Conservation (phyloP, 2,888 invertebrate genomes). For the Drosophila helvetica region DNA sequence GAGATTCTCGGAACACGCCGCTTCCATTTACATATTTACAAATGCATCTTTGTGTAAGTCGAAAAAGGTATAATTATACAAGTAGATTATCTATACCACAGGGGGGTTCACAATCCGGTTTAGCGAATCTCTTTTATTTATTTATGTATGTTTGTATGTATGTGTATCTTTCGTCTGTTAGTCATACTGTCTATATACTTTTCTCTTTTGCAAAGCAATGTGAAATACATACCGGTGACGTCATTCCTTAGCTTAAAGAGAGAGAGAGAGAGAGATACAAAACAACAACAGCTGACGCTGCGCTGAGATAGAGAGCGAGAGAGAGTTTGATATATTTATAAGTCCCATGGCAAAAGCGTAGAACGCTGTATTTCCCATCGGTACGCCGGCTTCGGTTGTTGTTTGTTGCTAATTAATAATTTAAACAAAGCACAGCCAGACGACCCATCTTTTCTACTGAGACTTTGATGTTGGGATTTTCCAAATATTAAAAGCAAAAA, state of each 20-base stretch:
- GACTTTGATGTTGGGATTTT: constrained; percentile 22
- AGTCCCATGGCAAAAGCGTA: constrained; percentile 36
- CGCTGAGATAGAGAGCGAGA: constrained; percentile 29
- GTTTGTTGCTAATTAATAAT: constrained; percentile 36
- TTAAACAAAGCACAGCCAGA: constrained; percentile 8
- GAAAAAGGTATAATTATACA: constrained; percentile 2
- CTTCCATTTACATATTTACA: not conserved
- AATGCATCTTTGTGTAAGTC: not conserved
- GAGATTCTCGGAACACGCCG: not conserved
- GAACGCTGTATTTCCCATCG: constrained; percentile 37
- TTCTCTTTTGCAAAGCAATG: constrained; percentile 17
- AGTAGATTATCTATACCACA: not conserved
- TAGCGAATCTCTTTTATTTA: not conserved
- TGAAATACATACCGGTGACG: constrained; percentile 59
- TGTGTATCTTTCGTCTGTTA: constrained; percentile 12
- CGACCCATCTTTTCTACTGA: not conserved
- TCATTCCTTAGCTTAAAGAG: constrained; percentile 43
- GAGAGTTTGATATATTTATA: constrained; percentile 32
- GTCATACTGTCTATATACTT: constrained; percentile 20
- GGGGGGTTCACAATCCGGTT: constrained; percentile 35
- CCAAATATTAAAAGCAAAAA: not conserved
- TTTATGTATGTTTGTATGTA: too few species aligned
- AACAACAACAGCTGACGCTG: constrained; percentile 28
- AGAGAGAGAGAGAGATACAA: constrained; percentile 2
- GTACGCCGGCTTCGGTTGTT: constrained; percentile 42